Evolutionary conservation across 2,113 vertebrate genomes (phyloP).

Genomic region (Strix aluco): DNA sequence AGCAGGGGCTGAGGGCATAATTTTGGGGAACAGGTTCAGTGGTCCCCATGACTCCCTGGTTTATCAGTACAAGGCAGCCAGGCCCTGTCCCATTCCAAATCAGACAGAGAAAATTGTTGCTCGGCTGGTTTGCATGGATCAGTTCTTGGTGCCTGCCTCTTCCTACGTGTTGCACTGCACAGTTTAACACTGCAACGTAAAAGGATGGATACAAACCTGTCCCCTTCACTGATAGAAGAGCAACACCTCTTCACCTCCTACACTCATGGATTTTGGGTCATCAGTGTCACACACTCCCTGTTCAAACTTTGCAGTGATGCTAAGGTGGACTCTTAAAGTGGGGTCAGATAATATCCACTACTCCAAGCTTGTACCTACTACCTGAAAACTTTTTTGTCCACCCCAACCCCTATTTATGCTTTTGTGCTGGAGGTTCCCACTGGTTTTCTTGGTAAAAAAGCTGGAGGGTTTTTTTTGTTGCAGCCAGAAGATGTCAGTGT

Average conservation of each 20-base stretch:
- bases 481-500: conserved; percentile 58
- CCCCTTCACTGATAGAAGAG: not conserved
- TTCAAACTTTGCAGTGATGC: not conserved
- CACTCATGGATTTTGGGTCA: not conserved
- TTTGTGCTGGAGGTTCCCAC: rapidly evolving
- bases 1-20: not conserved
- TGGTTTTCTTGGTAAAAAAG: not conserved
- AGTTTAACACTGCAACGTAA: not conserved
- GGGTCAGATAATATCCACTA: not conserved
- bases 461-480: not conserved
- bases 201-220: not conserved
- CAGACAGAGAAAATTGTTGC: not conserved
- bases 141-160: not conserved
- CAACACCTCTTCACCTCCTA: not conserved
- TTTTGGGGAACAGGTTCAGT: not conserved
- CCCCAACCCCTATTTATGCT: not conserved
- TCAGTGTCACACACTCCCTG: not conserved
- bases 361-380: not conserved
- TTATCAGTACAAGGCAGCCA: not conserved
- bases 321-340: not conserved
- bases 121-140: not conserved
- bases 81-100: not conserved
- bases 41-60: not conserved
- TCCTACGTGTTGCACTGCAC: not conserved
- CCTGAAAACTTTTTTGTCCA: not conserved